Conservation (phyloP, 2,888 invertebrate genomes). For the Trachelus tabidus region DNA sequence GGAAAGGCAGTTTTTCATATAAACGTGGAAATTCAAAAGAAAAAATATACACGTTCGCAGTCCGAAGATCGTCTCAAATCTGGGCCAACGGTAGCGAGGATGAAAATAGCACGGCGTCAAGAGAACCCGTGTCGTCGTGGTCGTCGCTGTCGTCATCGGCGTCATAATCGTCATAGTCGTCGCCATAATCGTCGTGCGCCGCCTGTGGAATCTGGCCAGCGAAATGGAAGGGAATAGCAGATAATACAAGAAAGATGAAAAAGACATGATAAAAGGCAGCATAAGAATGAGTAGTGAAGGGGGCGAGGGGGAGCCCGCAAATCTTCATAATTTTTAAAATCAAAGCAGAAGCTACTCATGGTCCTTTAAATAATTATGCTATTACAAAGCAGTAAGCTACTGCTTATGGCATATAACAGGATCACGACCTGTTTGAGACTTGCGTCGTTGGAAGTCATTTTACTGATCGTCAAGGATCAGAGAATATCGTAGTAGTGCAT, state of each 20-base stretch:
- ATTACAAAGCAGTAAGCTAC: neutral
- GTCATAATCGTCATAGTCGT: neutral
- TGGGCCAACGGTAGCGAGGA: slow-evolving; percentile 57
- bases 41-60: slow-evolving; percentile 36
- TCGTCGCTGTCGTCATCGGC: slow-evolving; percentile 15
- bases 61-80: slow-evolving; percentile 54
- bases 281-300: neutral
- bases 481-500: too few relatives aligned
- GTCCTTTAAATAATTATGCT: neutral
- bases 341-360: neutral
- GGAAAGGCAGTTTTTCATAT: neutral
- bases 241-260: neutral
- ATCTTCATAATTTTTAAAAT: neutral
- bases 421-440: too few relatives aligned
- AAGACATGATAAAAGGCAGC: neutral
- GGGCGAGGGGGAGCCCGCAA: too few relatives aligned
- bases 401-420: too few relatives aligned
- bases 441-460: too few relatives aligned
- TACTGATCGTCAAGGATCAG: too few relatives aligned
- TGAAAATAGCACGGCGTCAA: slow-evolving; percentile 58
- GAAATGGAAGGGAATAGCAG: neutral
- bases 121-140: slow-evolving; percentile 29
- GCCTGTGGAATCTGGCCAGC: neutral
- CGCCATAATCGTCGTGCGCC: neutral
- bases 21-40: neutral